These are phyloP conservation scores for Apis laboriosa DNA, from an alignment of 1,140 invertebrate species.

Conservation along the genomic window DNA sequence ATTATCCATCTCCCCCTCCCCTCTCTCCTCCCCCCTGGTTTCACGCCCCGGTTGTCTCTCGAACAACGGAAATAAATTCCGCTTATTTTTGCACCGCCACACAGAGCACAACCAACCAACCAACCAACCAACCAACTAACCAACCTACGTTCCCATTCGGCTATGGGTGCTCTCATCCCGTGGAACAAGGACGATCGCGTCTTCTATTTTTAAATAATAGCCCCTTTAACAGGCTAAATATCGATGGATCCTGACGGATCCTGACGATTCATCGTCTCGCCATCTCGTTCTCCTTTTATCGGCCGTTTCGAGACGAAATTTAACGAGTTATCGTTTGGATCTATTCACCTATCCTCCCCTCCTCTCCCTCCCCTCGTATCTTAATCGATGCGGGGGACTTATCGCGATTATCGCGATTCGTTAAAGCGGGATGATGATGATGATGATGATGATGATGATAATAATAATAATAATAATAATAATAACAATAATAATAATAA, in stretches of 20 bases:
- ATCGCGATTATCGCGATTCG: constrained; percentile 21
- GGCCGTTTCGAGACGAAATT: neutral
- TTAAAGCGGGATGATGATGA: constrained; percentile 7
- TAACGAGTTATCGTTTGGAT: neutral
- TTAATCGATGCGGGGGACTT: neutral
- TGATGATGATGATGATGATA: neutral
- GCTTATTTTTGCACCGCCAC: constrained; percentile 21
- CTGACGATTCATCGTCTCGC: too few species aligned
- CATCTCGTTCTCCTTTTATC: too few species aligned
- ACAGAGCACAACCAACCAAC: neutral
- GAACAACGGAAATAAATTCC: constrained; percentile 29
- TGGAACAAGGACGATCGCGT: too few species aligned
- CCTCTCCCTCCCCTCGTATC: neutral
- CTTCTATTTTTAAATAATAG: too few species aligned
- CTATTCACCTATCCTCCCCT: neutral
- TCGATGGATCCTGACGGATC: too few species aligned
- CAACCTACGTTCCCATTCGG: neutral
- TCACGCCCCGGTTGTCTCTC: neutral
- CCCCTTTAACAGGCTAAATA: neutral
- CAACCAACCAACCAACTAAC: too few species aligned
- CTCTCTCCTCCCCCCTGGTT: neutral
- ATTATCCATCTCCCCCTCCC: too few species aligned
- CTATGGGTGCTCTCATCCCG: neutral
- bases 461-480: neutral
- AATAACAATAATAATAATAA: neutral